Percentiles rank a stretch among this genome's conserved stretches.
phyloP scores from a whole-genome alignment of 2,113 vertebrate genomes.

The Archilochus colubris region DNA sequence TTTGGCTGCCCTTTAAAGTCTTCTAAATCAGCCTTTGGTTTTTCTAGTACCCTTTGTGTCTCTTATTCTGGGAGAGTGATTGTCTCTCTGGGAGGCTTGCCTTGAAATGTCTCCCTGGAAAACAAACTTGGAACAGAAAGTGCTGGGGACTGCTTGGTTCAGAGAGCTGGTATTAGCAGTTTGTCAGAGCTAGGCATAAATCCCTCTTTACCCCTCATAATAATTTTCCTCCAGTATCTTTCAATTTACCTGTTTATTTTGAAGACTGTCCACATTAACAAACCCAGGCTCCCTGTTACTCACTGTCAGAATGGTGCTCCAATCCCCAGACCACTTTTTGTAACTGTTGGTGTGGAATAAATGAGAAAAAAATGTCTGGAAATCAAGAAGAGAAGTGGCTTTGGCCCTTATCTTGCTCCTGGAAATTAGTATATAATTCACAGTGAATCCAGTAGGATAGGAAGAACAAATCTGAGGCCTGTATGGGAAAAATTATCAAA shows the following conservation, averaged over 20 bases:
- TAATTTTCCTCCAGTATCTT: slow-evolving; percentile 1
- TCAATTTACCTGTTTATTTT: slow-evolving; percentile 59
- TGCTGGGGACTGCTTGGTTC: background rate
- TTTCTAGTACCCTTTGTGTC: background rate
- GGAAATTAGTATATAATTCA: slow-evolving; percentile 40
- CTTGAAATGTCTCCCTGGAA: slow-evolving; percentile 45
- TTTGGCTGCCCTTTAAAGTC: slow-evolving; percentile 23
- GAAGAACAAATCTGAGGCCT: background rate
- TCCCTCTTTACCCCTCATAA: background rate
- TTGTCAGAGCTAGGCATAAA: slow-evolving; percentile 16
- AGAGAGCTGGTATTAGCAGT: background rate
- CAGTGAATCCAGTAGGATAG: background rate
- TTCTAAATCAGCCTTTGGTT: slow-evolving; percentile 22
- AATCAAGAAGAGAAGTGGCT: slow-evolving; percentile 18
- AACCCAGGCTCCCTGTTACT: background rate
- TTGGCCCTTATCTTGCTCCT: slow-evolving; percentile 38
- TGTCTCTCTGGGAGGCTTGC: slow-evolving; percentile 22
- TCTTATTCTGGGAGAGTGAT: background rate
- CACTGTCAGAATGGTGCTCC: background rate
- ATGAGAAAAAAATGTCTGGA: slow-evolving; percentile 49
- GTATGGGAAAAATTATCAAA: background rate
- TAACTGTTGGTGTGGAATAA: slow-evolving; percentile 55
- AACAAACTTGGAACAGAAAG: background rate
- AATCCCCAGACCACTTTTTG: slow-evolving; percentile 17
- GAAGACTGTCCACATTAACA: slow-evolving; percentile 19